Evolutionary conservation across 1,140 invertebrate species (phyloP).

Genomic region (Macrobrachium nipponense): DNA sequence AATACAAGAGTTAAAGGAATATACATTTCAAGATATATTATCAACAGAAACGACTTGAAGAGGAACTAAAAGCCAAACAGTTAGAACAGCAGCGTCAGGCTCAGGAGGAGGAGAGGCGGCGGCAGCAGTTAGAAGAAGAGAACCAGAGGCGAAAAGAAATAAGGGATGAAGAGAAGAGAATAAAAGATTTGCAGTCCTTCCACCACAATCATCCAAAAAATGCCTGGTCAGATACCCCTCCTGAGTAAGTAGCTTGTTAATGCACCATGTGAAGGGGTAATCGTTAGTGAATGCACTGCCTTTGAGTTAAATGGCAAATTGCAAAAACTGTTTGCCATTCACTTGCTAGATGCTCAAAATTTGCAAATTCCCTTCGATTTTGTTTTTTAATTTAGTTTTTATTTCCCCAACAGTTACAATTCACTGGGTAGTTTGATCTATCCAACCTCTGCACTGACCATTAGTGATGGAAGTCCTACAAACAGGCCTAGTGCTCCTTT

Average conservation of each 20-base stretch:
- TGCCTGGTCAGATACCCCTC: constrained; percentile 24
- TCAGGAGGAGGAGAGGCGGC: constrained; percentile 22
- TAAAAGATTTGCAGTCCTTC: constrained; percentile 20
- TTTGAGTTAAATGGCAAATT: background rate
- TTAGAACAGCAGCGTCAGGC: background rate
- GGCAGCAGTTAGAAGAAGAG: constrained; percentile 3
- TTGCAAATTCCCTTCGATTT: background rate
- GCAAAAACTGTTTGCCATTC: too few relatives aligned
- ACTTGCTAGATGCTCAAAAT: too few relatives aligned
- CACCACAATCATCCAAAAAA: constrained; percentile 6
- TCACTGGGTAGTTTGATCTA: constrained; percentile 22
- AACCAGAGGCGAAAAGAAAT: constrained; percentile 13
- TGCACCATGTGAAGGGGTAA: background rate
- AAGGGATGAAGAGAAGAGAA: constrained; percentile 17
- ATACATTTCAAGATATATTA: background rate
- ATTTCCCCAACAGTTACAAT: constrained; percentile 11
- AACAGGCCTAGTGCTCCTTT: background rate
- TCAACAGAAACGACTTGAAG: constrained; percentile 14
- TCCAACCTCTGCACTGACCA: constrained; percentile 18
- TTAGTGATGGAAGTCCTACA: constrained; percentile 6
- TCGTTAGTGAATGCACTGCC: background rate
- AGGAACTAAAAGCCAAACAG: constrained; percentile 17
- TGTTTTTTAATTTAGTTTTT: background rate
- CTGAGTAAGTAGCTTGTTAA: constrained; percentile 13
- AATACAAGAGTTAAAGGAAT: constrained; percentile 14